Conservation (phyloP, 2,797 vertebrate genomes). For the Oophaga sylvatica region DNA sequence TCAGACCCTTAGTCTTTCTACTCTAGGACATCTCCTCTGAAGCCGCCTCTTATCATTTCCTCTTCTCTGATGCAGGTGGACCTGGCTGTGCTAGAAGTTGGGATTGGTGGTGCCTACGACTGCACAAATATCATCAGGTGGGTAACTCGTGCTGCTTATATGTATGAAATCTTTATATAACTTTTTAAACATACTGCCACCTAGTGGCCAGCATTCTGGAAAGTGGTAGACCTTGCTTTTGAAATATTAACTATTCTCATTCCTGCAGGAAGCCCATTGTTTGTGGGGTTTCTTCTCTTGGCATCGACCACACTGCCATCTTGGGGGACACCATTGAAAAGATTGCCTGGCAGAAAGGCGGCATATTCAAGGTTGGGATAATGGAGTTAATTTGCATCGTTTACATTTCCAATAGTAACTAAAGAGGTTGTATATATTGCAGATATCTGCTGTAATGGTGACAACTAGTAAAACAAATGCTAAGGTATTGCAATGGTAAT, state of each 20-base stretch:
- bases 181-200: not conserved
- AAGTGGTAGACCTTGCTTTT: not conserved
- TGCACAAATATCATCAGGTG: slow-evolving; percentile 96
- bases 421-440: not conserved
- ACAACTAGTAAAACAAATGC: too few relatives aligned
- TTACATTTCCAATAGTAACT: not conserved
- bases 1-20: not conserved
- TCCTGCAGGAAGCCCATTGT: slow-evolving; percentile 84
- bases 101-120: slow-evolving; percentile 92
- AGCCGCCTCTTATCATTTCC: not conserved
- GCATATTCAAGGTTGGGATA: slow-evolving; percentile 91
- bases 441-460: not conserved
- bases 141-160: not conserved
- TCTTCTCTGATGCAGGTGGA: slow-evolving; percentile 80
- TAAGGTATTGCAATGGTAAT: too few relatives aligned
- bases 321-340: slow-evolving; percentile 93
- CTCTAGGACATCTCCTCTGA: not conserved
- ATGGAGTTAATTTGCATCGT: not conserved
- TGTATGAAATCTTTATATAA: not conserved
- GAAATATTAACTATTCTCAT: not conserved
- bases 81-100: slow-evolving; percentile 91
- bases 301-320: slow-evolving; percentile 92
- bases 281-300: slow-evolving; percentile 90
- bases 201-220: not conserved
- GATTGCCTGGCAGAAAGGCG: slow-evolving; percentile 97